Evolutionary conservation across 2,113 vertebrate species (phyloP).

Genomic region (Mirza zaza): DNA sequence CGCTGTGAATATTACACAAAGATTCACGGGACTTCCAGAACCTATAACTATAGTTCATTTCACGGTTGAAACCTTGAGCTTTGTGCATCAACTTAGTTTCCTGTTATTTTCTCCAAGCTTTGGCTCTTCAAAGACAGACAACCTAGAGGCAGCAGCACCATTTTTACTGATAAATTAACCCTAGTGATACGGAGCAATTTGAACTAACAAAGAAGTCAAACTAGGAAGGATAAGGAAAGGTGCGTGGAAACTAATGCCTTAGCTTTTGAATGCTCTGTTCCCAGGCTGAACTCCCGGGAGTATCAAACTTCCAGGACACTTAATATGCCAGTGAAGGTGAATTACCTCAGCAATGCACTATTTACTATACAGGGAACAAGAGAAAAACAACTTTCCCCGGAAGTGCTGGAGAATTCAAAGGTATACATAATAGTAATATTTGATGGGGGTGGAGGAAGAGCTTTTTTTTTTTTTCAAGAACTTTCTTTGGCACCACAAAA

Average conservation of each 20-base stretch:
- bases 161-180: neutral
- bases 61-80: neutral
- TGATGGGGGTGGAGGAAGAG: neutral
- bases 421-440: conserved; percentile 49
- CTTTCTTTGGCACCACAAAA: conserved; percentile 66
- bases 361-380: neutral
- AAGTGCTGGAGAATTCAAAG: neutral
- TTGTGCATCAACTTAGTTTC: neutral
- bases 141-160: neutral
- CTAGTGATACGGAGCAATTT: neutral
- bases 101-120: neutral
- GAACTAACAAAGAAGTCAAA: conserved; percentile 38
- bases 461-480: conserved; percentile 3
- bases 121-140: neutral
- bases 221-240: neutral
- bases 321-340: neutral
- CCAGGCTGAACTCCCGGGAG: neutral
- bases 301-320: conserved; percentile 60
- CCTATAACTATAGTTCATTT: rapidly evolving
- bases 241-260: conserved; percentile 26
- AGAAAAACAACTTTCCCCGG: neutral
- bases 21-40: neutral
- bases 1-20: neutral
- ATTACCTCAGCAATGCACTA: neutral
- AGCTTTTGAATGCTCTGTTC: conserved; percentile 7